Conservation (phyloP, 2,888 invertebrate genomes). For the Azorinus chamasolen region DNA sequence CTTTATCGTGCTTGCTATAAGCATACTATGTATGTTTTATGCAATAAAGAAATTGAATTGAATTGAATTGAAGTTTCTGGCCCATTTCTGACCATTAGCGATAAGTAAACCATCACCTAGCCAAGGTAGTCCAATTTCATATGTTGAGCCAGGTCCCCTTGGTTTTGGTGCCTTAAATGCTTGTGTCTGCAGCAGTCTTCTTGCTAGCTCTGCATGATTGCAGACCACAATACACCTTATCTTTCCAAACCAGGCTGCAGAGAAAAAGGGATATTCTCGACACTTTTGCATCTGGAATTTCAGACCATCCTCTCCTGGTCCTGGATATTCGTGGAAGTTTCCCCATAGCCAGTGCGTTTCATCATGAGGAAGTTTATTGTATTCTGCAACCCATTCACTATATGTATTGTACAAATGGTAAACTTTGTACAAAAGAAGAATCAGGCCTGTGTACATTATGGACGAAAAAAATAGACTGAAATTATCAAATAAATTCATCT, state of each 20-base stretch:
- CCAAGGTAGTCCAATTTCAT: conserved; percentile 74
- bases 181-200: conserved; percentile 13
- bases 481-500: too few relatives aligned
- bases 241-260: conserved; percentile 1
- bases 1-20: too few relatives aligned
- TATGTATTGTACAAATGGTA: conserved; percentile 47
- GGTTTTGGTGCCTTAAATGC: conserved; percentile 61
- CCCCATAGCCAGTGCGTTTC: conserved; percentile 76
- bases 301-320: conserved; percentile 74
- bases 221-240: conserved; percentile 8
- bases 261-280: neutral
- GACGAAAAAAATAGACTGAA: too few relatives aligned
- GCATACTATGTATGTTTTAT: too few relatives aligned
- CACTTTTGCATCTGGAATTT: conserved; percentile 20
- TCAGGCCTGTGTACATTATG: too few relatives aligned
- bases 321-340: conserved; percentile 72
- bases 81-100: conserved; percentile 71
- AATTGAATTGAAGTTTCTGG: too few relatives aligned
- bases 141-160: conserved; percentile 56
- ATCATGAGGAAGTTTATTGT: conserved; percentile 68
- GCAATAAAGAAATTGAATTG: too few relatives aligned
- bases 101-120: conserved; percentile 75
- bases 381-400: conserved; percentile 53
- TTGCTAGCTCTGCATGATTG: conserved; percentile 7
- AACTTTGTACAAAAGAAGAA: conserved; percentile 35